Base-by-base conservation (phyloP, 2,797 vertebrate genomes). In the Sebastes oblongus region DNA sequence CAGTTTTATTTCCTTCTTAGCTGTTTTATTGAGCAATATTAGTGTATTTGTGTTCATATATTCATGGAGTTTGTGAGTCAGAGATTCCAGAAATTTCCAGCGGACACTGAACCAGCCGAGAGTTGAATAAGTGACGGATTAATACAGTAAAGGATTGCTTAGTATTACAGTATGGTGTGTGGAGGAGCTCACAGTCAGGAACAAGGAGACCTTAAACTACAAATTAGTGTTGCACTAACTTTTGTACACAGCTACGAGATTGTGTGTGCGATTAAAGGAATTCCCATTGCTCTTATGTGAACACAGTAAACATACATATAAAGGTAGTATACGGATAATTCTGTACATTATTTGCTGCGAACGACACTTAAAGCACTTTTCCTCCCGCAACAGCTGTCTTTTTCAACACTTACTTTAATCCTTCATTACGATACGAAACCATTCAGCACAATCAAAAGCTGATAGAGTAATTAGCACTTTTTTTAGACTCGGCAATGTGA, bases 341-440 rank as follows among this genome's bases (percentile, higher is more conserved):
- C 80, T 89, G 81, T 91, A 91, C 90, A 92, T 90, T 90, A 92
- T 90, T 91, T 91, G 91, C 86, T 85, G 85, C 77, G 27, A 83
- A 89, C 64, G 8, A 90, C 79, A 87, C 52, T 83, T 90, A 86
- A 91, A 92, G 89, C 91, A 87, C 82, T 80, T 87, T 71, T 29
- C 65, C 13, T 59, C 39, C 8, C 16, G 10, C 24, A 6, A 2
- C 20, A 1, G 65, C 69, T 54, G 61, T 70, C 56, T 4, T 66
- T 59, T 64, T 66, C 2, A 2, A 42, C n/a, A 13, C 80, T 75
- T 82, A 1, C 79, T 66, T 29, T 11, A 8, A 3, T 14, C 36
- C 36, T 12, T 67, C 9, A 11, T 74, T 3, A 24, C 11, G 2
- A 24, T 29, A 50, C 14, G 4, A 70, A 58, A 20, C 71, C 64